Evolutionary conservation across 1,140 invertebrate genomes (phyloP), one percentile per base, ranked within the genome.

Genomic region (Scaptomyza montana): DNA sequence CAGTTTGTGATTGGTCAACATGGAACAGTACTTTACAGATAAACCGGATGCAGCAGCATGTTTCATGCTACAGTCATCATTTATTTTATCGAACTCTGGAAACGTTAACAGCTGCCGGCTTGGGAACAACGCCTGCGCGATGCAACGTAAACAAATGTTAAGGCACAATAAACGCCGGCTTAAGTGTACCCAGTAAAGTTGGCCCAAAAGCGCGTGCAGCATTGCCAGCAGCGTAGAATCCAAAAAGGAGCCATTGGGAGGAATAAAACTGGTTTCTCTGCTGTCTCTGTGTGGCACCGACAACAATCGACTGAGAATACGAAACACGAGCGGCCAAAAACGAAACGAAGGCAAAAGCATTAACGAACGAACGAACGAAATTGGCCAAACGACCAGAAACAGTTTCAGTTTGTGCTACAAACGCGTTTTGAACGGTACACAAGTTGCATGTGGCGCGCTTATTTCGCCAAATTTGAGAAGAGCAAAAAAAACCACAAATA

Each of bases 71-170:
- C 28, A 25, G 43, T 30, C 16, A 39, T 12, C 16, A 13, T 36
- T 70, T 56, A 72, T 63, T 60, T 49, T n/a, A 46, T 1, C 13
- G 28, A 12, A 16, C 19, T 30, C 28, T 60, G 57, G 28, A 8
- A 3, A n/a, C 13, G 8, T 47, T 73, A 76, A 81, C 78, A 87
- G 53, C 49, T 53, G 61, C n/a, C 45, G 39, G 39, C 39, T 9
- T 19, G 28, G 6, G 2, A 5, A n/a, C 33, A 70, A 78, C 73
- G 80, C 75, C 56, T 72, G 79, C 78, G 75, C 81, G 36, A 3
- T 46, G 59, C 45, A 67, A 77, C 66, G 77, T 85, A 89, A 89
- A 89, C 84, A 89, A 86, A 84, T 89, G 84, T 89, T 89, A 89
- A 33, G 30, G 74, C 21, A 21, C 45, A 16, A 41, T 6, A 69